These are phyloP conservation scores for Cheirogaleus medius DNA, from an alignment of 2,113 vertebrate genomes.

Conservation along the genomic window DNA sequence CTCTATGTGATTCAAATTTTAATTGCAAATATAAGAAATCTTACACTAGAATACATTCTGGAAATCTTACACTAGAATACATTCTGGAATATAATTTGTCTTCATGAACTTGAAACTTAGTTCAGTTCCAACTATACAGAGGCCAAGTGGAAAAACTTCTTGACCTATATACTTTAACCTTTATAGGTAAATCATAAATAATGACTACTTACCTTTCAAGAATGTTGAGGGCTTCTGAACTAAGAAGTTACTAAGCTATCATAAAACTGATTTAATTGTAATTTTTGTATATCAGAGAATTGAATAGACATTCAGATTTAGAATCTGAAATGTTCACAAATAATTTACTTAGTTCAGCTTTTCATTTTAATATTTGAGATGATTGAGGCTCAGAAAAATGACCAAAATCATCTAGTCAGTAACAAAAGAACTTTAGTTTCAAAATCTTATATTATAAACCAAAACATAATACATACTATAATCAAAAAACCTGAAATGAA, in stretches of 20 bases:
- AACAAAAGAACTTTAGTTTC: background rate
- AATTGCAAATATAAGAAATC: background rate
- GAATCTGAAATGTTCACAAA: background rate
- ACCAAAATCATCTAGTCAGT: background rate
- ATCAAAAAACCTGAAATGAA: background rate
- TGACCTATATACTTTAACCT: background rate
- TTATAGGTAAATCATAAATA: constrained; percentile 28
- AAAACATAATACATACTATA: background rate
- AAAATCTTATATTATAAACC: background rate
- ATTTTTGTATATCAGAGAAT: background rate
- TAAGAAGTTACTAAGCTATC: background rate
- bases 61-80: background rate
- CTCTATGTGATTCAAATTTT: background rate
- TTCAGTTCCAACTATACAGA: background rate
- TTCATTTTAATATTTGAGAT: constrained; percentile 35
- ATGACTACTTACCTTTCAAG: background rate
- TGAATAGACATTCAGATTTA: background rate
- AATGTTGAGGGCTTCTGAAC: background rate
- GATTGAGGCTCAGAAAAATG: background rate
- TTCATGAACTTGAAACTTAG: constrained; percentile 32
- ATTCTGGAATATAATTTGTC: constrained; percentile 30
- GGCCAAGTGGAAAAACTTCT: background rate
- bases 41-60: background rate
- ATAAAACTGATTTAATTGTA: background rate
- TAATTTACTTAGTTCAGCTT: background rate